phyloP scores from a whole-genome alignment of 2,888 invertebrate genomes.

The Epinotia demarniana region DNA sequence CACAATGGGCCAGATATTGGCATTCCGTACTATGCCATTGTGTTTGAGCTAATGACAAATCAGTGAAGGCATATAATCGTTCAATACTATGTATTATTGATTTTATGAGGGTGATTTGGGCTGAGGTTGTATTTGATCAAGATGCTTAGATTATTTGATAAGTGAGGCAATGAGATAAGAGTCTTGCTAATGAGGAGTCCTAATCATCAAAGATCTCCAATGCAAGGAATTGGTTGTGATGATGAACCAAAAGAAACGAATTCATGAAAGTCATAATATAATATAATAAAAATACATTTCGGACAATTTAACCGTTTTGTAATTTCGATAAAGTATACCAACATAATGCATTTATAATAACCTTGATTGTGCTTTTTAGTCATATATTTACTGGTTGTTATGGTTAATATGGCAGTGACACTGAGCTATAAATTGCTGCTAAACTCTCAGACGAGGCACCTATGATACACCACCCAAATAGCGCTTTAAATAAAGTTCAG shows the following conservation, averaged over 20 bases:
- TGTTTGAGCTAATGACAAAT: constrained; percentile 45
- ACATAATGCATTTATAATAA: too few relatives aligned
- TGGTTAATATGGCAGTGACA: too few relatives aligned
- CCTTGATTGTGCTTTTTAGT: too few relatives aligned
- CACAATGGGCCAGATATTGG: constrained; percentile 45
- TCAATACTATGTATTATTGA: constrained; percentile 39
- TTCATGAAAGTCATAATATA: too few relatives aligned
- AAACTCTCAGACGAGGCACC: background rate
- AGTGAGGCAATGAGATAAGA: background rate
- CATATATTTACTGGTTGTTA: too few relatives aligned
- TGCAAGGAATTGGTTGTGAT: background rate
- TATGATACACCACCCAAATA: background rate
- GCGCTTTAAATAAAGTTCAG: background rate
- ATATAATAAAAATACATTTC: too few relatives aligned
- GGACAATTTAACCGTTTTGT: too few relatives aligned
- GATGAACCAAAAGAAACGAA: background rate
- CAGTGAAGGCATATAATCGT: constrained; percentile 41
- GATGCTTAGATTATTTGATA: background rate
- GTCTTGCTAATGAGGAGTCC: background rate
- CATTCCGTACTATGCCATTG: constrained; percentile 42
- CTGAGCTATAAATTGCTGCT: too few relatives aligned
- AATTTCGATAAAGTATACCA: too few relatives aligned
- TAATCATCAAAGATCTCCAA: background rate
- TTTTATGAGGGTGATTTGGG: constrained; percentile 28
- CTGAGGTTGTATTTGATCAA: background rate